Percentiles rank a stretch among this genome's conserved stretches.
Conservation (phyloP, 23 tunicate species). For the Oikopleura dioica region DNA sequence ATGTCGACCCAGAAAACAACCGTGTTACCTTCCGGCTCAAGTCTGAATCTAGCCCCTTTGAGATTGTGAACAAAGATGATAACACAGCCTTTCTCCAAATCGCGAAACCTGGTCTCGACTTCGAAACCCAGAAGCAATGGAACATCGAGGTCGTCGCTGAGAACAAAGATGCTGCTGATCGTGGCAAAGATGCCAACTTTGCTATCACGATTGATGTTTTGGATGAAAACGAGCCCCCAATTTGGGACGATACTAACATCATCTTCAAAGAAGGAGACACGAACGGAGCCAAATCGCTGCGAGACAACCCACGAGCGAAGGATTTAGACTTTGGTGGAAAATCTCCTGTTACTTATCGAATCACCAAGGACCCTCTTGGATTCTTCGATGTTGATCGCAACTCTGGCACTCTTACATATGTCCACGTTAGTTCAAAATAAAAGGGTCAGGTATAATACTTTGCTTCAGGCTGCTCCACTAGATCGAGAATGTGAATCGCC, state of each 20-base stretch:
- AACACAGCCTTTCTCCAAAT: background rate
- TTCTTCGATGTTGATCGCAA: background rate
- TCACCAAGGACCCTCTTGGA: background rate
- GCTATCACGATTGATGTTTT: background rate
- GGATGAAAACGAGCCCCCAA: conserved; percentile 7
- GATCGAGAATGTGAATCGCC: conserved; percentile 1
- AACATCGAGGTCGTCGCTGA: background rate
- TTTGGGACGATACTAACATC: background rate
- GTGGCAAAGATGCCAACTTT: background rate
- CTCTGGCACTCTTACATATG: background rate
- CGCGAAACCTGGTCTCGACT: background rate
- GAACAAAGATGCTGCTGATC: no score
- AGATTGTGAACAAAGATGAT: background rate
- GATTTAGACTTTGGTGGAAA: background rate
- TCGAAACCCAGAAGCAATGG: background rate
- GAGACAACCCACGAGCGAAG: background rate
- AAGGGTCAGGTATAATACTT: no score
- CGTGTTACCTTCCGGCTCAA: background rate
- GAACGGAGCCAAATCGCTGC: background rate
- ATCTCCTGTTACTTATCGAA: background rate
- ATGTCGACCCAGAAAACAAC: background rate
- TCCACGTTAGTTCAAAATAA: no score
- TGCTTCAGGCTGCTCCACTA: background rate
- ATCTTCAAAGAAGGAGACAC: background rate
- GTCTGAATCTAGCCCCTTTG: background rate